A percentile compares a stretch with the other conserved stretches of the same genome.
phyloP scores from a whole-genome alignment of 2,113 vertebrate species.

The Nothocercus julius region DNA sequence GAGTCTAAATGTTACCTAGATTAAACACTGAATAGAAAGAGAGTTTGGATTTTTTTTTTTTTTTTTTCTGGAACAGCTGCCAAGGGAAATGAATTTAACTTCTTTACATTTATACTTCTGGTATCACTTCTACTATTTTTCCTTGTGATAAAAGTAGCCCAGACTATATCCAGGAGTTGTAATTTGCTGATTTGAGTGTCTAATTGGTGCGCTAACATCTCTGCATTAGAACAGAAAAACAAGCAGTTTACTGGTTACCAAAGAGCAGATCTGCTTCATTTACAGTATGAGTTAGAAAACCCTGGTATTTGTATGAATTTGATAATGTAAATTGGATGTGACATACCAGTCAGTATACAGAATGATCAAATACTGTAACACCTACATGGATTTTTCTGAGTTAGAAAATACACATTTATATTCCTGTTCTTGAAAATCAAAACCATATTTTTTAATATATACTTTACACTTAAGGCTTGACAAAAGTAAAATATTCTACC shows the following conservation, averaged over 20 bases:
- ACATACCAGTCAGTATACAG: conserved; percentile 42
- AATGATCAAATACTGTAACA: conserved; percentile 38
- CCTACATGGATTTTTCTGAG: conserved; percentile 35
- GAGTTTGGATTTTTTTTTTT: neutral
- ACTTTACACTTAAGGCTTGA: conserved; percentile 60
- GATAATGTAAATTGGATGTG: conserved; percentile 37
- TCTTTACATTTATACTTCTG: conserved; percentile 11
- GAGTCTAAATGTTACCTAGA: conserved; percentile 43
- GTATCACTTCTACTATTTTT: neutral
- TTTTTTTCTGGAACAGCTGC: neutral
- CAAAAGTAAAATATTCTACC: conserved; percentile 64
- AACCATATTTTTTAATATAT: conserved; percentile 57
- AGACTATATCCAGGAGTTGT: neutral
- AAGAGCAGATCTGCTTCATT: conserved; percentile 75
- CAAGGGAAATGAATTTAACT: neutral
- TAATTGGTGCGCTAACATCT: neutral
- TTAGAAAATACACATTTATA: conserved; percentile 51
- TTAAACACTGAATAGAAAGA: conserved; percentile 21
- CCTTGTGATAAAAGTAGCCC: neutral
- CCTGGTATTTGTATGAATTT: conserved; percentile 48
- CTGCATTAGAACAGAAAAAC: conserved; percentile 55
- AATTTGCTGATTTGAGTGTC: conserved; percentile 2
- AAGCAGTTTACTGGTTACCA: conserved; percentile 70
- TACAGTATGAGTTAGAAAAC: conserved; percentile 26
- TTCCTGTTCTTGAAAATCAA: conserved; percentile 58